phyloP scores from a whole-genome alignment of 2,888 invertebrate species.

The Lottia scabra region DNA sequence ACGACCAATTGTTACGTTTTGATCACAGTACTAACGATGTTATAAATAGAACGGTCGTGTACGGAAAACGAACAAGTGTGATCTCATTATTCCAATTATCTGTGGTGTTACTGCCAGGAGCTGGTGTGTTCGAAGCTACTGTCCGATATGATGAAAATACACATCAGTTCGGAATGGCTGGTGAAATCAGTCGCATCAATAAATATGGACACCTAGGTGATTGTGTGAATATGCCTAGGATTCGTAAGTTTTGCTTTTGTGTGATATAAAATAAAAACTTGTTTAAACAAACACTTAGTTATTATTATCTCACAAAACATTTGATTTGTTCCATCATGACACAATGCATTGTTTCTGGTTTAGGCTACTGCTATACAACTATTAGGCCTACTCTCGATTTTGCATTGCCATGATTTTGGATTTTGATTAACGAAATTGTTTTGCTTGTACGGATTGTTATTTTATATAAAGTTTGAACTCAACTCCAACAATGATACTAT shows the following conservation, averaged over 20 bases:
- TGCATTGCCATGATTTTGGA: no score
- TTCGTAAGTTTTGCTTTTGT: slow-evolving; percentile 68
- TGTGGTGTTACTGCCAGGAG: slow-evolving; percentile 77
- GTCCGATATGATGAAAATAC: slow-evolving; percentile 71
- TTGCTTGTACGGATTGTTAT: no score
- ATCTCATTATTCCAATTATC: slow-evolving; percentile 73
- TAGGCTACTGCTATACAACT: no score
- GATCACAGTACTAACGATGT: slow-evolving; percentile 65
- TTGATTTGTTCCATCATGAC: no score
- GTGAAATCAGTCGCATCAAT: slow-evolving; percentile 73
- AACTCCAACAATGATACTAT: no score
- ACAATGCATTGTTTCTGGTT: no score
- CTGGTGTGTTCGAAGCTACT: slow-evolving; percentile 84
- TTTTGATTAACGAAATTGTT: no score
- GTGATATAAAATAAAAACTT: background rate
- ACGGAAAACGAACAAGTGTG: slow-evolving; percentile 36
- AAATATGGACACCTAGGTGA: slow-evolving; percentile 67
- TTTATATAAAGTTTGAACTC: no score
- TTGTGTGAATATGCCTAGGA: slow-evolving; percentile 60
- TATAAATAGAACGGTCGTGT: slow-evolving; percentile 39
- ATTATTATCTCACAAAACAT: no score
- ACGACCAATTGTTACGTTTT: slow-evolving; percentile 42
- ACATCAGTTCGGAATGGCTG: slow-evolving; percentile 73
- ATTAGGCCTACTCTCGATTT: no score
- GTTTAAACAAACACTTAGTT: no score